Evolutionary conservation across 2,888 invertebrate species (phyloP).

Genomic region (Muscina levida): DNA sequence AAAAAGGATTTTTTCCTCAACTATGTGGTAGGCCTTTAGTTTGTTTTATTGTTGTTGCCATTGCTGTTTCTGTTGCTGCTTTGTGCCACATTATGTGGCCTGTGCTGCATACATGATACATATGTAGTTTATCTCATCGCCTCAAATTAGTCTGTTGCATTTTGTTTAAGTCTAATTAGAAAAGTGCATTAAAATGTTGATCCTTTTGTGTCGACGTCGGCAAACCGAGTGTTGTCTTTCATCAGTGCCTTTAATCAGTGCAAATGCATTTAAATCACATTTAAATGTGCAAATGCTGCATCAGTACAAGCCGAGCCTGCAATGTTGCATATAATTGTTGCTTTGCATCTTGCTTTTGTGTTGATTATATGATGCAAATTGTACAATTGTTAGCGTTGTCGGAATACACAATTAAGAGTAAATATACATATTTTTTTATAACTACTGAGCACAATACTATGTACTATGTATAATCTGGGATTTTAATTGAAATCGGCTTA

Average conservation of each 20-base stretch:
- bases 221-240: neutral
- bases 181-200: neutral
- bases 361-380: neutral
- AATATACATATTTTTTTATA: no score
- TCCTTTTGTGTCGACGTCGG: conserved; percentile 7
- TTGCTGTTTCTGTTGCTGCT: no score
- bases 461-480: no score
- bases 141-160: neutral
- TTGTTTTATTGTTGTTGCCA: no score
- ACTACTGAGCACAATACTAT: no score
- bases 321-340: neutral
- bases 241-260: conserved; percentile 15
- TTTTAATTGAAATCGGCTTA: no score
- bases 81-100: no score
- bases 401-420: no score
- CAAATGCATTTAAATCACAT: conserved; percentile 15
- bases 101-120: neutral
- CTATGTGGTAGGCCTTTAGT: conserved; percentile 9
- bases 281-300: neutral
- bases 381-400: neutral
- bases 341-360: neutral
- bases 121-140: neutral
- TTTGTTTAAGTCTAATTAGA: conserved; percentile 22
- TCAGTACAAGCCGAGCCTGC: no score
- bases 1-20: neutral